Evolutionary conservation across 2,113 vertebrate genomes (phyloP).

Genomic region (Hiodon tergisus): DNA sequence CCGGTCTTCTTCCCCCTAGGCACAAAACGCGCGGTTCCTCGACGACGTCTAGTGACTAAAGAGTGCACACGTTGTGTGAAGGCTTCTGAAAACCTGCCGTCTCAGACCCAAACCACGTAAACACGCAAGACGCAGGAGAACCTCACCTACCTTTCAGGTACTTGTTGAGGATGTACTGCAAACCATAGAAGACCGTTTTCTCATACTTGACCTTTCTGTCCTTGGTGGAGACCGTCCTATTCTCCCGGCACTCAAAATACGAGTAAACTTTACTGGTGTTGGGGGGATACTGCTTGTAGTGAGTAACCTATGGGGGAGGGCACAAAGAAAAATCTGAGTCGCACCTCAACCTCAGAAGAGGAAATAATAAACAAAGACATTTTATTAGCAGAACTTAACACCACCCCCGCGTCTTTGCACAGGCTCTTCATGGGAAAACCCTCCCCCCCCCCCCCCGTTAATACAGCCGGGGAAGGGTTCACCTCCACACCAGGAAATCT

Average conservation of each 20-base stretch:
- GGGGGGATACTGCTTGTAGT: conserved; percentile 97
- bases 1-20: too few relatives aligned
- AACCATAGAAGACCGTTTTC: conserved; percentile 95
- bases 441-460: too few relatives aligned
- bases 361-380: not conserved
- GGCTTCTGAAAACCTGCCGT: too few relatives aligned
- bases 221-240: conserved; percentile 83
- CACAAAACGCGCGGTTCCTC: too few relatives aligned
- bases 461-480: too few relatives aligned
- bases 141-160: conserved; percentile 84
- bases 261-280: conserved; percentile 99
- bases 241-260: conserved; percentile 99
- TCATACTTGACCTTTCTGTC: conserved; percentile 91
- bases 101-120: too few relatives aligned
- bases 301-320: conserved; percentile 75
- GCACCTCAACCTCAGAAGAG: too few relatives aligned
- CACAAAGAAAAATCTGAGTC: not conserved
- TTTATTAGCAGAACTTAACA: not conserved
- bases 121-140: not conserved
- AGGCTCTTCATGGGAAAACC: too few relatives aligned
- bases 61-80: too few relatives aligned
- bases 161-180: conserved; percentile 97
- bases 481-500: too few relatives aligned
- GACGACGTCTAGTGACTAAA: too few relatives aligned
- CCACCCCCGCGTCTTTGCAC: too few relatives aligned